Conservation (phyloP, 2,888 invertebrate species). For the Napeogenes inachia region DNA sequence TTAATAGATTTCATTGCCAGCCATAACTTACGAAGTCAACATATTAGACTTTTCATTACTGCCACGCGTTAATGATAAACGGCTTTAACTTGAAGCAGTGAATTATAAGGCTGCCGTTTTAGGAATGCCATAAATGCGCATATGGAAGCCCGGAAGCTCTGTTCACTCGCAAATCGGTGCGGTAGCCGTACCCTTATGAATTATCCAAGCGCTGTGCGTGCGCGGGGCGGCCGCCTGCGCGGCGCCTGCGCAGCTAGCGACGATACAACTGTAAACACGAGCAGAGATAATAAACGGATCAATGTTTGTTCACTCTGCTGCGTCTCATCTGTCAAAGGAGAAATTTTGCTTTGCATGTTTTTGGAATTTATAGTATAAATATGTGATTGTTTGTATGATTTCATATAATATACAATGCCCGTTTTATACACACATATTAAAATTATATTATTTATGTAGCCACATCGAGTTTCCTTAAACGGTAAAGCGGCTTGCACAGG, state of each 20-base stretch:
- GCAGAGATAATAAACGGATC: conserved; percentile 49
- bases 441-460: not conserved
- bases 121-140: conserved; percentile 41
- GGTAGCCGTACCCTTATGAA: conserved; percentile 59
- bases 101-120: conserved; percentile 46
- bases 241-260: conserved; percentile 45
- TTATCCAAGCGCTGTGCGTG: conserved; percentile 60
- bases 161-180: conserved; percentile 41
- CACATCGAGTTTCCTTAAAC: conserved; percentile 38
- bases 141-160: conserved; percentile 55
- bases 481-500: conserved; percentile 26
- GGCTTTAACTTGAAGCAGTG: conserved; percentile 27
- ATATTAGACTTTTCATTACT: conserved; percentile 23
- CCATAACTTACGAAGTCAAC: conserved; percentile 12
- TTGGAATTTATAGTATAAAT: too few relatives aligned
- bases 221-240: conserved; percentile 47
- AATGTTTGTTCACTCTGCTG: conserved; percentile 14
- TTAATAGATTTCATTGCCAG: not conserved
- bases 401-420: not conserved
- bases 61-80: conserved; percentile 26
- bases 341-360: not conserved
- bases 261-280: conserved; percentile 52
- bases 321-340: not conserved
- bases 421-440: not conserved
- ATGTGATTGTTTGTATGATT: not conserved